These are phyloP conservation scores for Sylvia atricapilla DNA, from an alignment of 2,113 vertebrate species.

Conservation along the genomic window DNA sequence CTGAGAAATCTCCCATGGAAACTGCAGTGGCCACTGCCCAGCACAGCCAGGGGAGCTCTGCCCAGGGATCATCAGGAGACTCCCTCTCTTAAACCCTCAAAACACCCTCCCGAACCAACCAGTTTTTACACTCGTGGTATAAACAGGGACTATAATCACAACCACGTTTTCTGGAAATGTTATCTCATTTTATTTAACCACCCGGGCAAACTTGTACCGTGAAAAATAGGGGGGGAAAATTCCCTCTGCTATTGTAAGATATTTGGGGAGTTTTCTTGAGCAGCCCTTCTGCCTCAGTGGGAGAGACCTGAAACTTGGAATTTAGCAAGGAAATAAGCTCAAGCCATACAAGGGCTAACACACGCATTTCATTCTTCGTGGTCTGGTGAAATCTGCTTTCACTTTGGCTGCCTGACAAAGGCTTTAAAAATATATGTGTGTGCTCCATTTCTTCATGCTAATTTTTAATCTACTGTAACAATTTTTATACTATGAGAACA, in stretches of 20 bases:
- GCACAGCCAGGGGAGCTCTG: background rate
- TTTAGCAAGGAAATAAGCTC: conserved; percentile 36
- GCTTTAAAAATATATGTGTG: background rate
- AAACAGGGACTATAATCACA: background rate
- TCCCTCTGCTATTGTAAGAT: background rate
- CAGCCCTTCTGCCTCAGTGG: background rate
- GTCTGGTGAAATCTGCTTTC: conserved; percentile 58
- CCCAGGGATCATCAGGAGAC: rapidly evolving
- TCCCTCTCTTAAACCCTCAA: background rate
- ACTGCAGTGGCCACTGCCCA: rapidly evolving
- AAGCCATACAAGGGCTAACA: background rate
- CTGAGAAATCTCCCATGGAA: background rate
- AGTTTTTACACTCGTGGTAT: background rate
- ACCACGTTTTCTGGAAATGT: background rate
- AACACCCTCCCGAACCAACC: background rate
- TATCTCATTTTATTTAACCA: background rate
- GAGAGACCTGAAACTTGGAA: conserved; percentile 21
- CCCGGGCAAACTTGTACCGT: background rate
- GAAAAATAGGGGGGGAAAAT: background rate
- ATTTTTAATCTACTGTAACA: conserved; percentile 61
- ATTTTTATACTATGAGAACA: conserved; percentile 13
- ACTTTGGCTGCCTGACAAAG: conserved; percentile 51
- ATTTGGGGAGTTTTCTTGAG: background rate
- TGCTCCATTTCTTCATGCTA: conserved; percentile 60
- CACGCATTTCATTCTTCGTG: conserved; percentile 18